These are phyloP conservation scores for Entomyzon cyanotis DNA, from an alignment of 2,113 vertebrate species.

Conservation along the genomic window DNA sequence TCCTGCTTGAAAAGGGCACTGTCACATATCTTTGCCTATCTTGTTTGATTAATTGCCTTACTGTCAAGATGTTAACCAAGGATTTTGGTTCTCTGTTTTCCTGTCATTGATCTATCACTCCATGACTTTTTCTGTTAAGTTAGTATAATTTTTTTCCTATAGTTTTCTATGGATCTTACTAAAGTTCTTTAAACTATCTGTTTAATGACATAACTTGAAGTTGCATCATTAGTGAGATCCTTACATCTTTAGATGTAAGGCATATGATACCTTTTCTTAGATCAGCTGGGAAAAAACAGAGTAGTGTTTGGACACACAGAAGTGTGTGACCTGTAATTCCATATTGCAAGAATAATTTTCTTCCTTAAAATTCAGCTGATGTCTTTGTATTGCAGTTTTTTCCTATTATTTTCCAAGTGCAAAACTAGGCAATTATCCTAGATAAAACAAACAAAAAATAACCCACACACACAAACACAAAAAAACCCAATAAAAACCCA, in stretches of 20 bases:
- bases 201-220: background rate
- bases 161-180: background rate
- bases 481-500: too few species aligned
- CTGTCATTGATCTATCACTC: background rate
- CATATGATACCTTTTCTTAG: background rate
- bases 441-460: background rate
- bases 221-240: background rate
- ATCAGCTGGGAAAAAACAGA: background rate
- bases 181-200: background rate
- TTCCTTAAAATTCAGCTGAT: background rate
- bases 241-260: background rate
- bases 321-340: background rate
- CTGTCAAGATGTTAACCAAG: conserved; percentile 46
- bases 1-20: conserved; percentile 60
- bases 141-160: background rate
- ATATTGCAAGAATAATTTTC: background rate
- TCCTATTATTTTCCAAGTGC: background rate
- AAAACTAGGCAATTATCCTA: background rate
- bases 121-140: background rate
- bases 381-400: background rate
- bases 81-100: conserved; percentile 22
- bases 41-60: conserved; percentile 52
- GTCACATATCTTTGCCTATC: conserved; percentile 48
- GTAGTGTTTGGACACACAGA: background rate
- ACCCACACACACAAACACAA: background rate